Conservation (phyloP, 2,113 vertebrate species). For the Castor canadensis region DNA sequence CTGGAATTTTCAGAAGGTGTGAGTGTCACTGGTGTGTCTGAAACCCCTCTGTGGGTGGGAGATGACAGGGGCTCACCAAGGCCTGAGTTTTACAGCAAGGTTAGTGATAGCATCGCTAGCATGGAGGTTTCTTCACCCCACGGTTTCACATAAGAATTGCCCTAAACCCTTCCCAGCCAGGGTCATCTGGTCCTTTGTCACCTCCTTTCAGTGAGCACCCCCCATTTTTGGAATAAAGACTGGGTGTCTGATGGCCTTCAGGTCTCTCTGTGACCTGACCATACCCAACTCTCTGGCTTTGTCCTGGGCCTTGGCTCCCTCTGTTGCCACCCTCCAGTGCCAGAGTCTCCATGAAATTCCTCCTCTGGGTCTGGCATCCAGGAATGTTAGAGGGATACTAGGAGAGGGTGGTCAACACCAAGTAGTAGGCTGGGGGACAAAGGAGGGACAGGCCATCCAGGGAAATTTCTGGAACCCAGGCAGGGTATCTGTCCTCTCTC, state of each 20-base stretch:
- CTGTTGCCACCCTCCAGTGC: accelerated
- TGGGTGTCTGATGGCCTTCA: background rate
- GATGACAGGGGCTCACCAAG: background rate
- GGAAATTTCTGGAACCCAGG: background rate
- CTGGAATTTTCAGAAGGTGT: background rate
- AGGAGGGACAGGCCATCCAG: too few species aligned
- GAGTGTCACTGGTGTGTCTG: background rate
- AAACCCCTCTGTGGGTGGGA: background rate
- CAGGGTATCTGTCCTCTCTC: background rate
- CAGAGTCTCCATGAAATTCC: accelerated
- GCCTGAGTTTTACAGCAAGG: background rate
- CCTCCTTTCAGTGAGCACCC: background rate
- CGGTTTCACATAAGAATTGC: background rate
- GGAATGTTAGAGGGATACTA: background rate
- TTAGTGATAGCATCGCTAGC: background rate
- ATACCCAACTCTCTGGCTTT: background rate
- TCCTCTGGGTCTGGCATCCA: accelerated
- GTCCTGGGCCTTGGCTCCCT: background rate
- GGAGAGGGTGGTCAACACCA: background rate
- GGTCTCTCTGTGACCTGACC: accelerated
- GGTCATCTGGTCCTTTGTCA: background rate
- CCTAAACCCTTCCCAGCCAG: too few species aligned
- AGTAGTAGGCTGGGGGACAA: background rate
- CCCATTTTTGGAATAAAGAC: background rate
- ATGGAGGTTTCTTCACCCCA: background rate